Base-by-base conservation (phyloP, 2,113 vertebrate genomes). In the Cnemophilus loriae region DNA sequence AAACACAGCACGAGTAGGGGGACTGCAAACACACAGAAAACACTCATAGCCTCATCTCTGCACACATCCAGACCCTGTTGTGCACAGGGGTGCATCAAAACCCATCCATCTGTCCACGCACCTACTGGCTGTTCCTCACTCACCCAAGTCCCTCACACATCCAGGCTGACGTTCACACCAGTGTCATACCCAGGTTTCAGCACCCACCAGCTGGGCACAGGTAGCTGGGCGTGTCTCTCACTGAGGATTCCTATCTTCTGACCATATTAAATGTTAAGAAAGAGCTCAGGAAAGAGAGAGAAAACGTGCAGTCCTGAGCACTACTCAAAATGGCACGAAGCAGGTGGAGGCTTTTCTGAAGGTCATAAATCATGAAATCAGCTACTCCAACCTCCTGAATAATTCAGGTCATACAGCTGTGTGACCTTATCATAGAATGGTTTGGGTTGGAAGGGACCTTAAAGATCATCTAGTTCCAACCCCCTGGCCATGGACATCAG, bases 1-100 rank as follows among this genome's bases (percentile, higher is more conserved):
- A 78, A 69, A 52, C 56, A 89, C 21, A 20, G 83, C 96, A 95
- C 14, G 4, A 92, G 90, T 7, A 65, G 85, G 84, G 95, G n/a
- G 37, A 79, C 90, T 93, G 94, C 89, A 87, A 96, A 82, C 5
- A 6, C 50, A 49, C 37, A n/a, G 59, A 26, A 33, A 41, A 35
- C 35, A 33, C 8, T 28, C 87, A 59, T 3, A 28, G 27, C 27
- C 57, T 69, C 68, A 57, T 3, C 76, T 59, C 0, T 27, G 46
- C 68, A 71, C 11, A 4, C 84, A 79, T 46, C 39, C 60, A 81
- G 71, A 32, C 32, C 21, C 57, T 13, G 52, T 0, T 27, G 59
- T 16, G 23, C 67, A n/a, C 46, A 74, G 23, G 10, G 26, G 5
- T 8, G 27, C 2, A 1, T 4, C 5, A 4, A 64, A 74, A 44